Base-by-base conservation (phyloP, 2,113 vertebrate genomes). In the Carassius gibelio region DNA sequence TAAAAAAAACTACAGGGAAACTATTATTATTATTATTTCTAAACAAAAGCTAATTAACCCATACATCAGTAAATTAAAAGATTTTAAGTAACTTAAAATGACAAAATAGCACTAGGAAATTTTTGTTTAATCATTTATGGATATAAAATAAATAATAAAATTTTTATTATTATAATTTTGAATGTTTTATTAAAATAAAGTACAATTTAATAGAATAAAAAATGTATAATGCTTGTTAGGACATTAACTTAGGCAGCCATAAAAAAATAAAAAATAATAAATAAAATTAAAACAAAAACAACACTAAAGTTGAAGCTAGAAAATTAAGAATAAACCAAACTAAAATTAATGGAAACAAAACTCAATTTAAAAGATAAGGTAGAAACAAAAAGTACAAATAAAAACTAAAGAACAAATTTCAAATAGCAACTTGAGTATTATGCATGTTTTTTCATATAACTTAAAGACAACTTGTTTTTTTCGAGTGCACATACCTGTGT, bases 401-500 rank as follows among this genome's bases (percentile, higher is more conserved):
- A 64, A 64, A 23, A 6, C 15, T 15, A 15, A 5, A 52, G 4
- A 15, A 4, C 50, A 5, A 15, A 52, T 52, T 55, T 55, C 5
- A 64, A 14, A 64, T 64, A 64, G 34, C 14, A 68, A 34, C 30
- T 34, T 17, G 30, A 34, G 7, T 8, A 68, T 36, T 34, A 17
- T 15, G 13, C 8, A 17, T 15, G 13, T 17, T 6, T 14, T 68
- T 68, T 8, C 8, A 68, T 1, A 8, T 34, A 84, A 64, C 61
- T 61, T 4, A 38, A 36, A 23, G 59, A 77, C 30, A 42, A 36
- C 3, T 69, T 8, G 8, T 2, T 69, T 38, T 71, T 1, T 30
- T 30, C 42, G 19, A 13, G n/a, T 74, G 34, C 34, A 45, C 84
- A 82, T 45, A 89, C 86, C 72, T 38, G 74, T 81, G 26, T 95